Conservation (phyloP, 2,113 vertebrate genomes). For the Zapornia atra region DNA sequence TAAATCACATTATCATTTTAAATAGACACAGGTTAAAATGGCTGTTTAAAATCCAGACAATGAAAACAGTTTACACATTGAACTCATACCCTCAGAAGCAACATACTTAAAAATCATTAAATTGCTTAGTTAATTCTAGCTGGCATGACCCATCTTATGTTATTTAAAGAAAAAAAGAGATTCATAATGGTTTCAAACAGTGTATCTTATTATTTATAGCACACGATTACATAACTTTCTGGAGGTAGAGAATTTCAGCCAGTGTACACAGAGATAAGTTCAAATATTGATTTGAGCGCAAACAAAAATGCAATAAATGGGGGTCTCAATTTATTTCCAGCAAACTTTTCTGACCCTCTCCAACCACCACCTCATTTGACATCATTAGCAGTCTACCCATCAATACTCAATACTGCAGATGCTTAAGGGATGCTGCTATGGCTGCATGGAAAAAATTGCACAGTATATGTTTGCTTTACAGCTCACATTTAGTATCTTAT, state of each 20-base stretch:
- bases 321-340: background rate
- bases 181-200: background rate
- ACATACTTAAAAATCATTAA: background rate
- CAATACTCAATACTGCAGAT: background rate
- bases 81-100: background rate
- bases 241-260: background rate
- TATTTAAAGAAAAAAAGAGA: background rate
- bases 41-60: background rate
- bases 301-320: background rate
- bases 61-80: background rate
- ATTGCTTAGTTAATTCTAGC: background rate
- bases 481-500: background rate
- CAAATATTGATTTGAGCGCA: background rate
- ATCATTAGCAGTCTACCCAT: background rate
- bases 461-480: background rate
- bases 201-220: background rate
- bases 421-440: background rate
- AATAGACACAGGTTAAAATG: background rate
- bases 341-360: background rate
- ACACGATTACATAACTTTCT: background rate
- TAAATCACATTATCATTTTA: background rate
- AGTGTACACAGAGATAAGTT: background rate
- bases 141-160: background rate
- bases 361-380: background rate
- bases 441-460: background rate